Evolutionary conservation across 2,113 vertebrate genomes (phyloP).

Genomic region (Marmota monax): DNA sequence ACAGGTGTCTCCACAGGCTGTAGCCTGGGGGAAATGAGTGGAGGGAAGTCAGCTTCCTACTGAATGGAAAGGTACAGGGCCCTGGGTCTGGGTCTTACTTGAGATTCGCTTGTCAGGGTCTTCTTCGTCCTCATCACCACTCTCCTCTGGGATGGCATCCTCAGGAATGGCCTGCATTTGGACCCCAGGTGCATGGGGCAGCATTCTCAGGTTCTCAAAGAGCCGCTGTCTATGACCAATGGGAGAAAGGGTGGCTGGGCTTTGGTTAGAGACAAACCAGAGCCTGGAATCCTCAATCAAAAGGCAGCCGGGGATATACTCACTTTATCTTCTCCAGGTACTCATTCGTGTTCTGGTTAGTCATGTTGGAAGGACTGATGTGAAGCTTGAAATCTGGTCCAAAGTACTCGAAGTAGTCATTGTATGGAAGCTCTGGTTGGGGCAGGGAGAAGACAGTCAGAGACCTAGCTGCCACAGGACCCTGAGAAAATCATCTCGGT

Average conservation of each 20-base stretch:
- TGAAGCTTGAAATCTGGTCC: constrained; percentile 99
- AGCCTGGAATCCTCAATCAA: neutral
- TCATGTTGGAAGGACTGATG: constrained; percentile 99
- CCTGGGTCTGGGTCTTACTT: constrained; percentile 87
- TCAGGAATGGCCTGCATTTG: constrained; percentile 98
- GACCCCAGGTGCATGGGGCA: constrained; percentile 96
- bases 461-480: neutral
- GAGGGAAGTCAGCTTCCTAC: neutral
- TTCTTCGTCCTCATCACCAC: constrained; percentile 97
- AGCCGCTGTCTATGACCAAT: constrained; percentile 91
- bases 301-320: constrained; percentile 72
- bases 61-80: neutral
- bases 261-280: constrained; percentile 25
- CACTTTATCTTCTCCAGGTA: constrained; percentile 99
- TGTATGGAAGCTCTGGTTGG: constrained; percentile 95
- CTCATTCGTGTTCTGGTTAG: constrained; percentile 99
- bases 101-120: constrained; percentile 97
- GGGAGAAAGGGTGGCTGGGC: constrained; percentile 55
- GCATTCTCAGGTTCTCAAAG: constrained; percentile 98
- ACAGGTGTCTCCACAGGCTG: neutral
- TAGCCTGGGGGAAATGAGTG: neutral
- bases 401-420: constrained; percentile 99
- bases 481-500: constrained; percentile 16
- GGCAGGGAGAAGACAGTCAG: neutral
- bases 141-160: constrained; percentile 96